Conservation (phyloP, 2,113 vertebrate genomes). For the Cyprinodon variegatus region DNA sequence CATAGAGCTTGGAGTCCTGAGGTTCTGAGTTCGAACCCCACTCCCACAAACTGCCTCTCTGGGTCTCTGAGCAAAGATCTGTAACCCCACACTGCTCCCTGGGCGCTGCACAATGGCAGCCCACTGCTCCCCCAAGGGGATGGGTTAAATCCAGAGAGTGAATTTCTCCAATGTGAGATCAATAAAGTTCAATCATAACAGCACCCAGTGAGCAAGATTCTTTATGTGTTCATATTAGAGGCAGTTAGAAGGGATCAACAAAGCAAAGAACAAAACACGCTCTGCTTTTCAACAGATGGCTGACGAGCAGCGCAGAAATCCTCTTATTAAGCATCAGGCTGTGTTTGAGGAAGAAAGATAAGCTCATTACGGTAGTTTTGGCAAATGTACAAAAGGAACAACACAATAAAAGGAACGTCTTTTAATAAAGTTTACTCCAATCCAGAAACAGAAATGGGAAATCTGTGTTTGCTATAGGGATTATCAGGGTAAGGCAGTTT, state of each 20-base stretch:
- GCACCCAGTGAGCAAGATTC: background rate
- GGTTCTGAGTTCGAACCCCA: too few relatives aligned
- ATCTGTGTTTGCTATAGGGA: background rate
- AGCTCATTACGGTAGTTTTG: conserved; percentile 14
- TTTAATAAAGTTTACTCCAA: background rate
- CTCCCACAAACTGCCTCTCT: too few relatives aligned
- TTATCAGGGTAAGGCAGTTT: background rate
- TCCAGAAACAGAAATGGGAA: background rate
- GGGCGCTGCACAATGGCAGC: too few relatives aligned
- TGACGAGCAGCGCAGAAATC: conserved; percentile 50
- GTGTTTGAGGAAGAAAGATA: conserved; percentile 8
- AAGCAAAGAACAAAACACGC: conserved; percentile 27
- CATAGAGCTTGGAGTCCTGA: too few relatives aligned
- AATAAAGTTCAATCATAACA: too few relatives aligned
- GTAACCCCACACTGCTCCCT: too few relatives aligned
- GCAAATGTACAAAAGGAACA: background rate
- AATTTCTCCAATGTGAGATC: too few relatives aligned
- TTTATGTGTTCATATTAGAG: too few relatives aligned
- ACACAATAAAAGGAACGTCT: background rate
- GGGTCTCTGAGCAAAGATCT: too few relatives aligned
- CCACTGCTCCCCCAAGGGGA: too few relatives aligned
- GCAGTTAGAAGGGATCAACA: background rate
- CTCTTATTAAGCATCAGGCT: conserved; percentile 52
- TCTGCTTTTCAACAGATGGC: conserved; percentile 64
- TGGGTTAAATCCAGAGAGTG: too few relatives aligned